Evolutionary conservation across 1,140 invertebrate genomes (phyloP).

Genomic region (Meloidogyne exigua): DNA sequence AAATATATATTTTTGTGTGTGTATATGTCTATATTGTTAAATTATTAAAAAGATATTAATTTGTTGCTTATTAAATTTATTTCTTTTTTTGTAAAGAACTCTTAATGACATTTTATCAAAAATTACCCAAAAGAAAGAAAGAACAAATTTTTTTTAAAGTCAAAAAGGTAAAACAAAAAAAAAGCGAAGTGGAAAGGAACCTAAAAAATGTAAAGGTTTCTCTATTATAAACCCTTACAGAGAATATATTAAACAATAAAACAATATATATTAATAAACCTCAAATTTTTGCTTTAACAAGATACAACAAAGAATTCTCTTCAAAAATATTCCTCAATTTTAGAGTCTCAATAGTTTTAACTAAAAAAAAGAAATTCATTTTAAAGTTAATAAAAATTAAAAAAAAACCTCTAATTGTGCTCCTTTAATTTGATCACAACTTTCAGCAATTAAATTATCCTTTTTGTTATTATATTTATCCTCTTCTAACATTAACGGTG

Average conservation of each 20-base stretch:
- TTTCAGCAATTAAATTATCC: conserved; percentile 9
- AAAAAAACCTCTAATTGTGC: conserved; percentile 29
- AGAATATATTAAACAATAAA: too few species aligned
- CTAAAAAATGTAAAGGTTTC: too few species aligned
- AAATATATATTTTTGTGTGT: too few species aligned
- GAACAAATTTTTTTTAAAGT: too few species aligned
- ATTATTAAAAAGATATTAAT: not conserved
- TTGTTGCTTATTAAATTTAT: not conserved
- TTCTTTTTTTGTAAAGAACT: not conserved
- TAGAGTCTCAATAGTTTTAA: conserved; percentile 11
- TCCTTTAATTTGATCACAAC: conserved; percentile 27
- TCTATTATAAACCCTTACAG: too few species aligned
- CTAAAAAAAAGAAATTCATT: conserved; percentile 9
- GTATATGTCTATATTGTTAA: not conserved
- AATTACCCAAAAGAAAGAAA: not conserved
- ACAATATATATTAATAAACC: too few species aligned
- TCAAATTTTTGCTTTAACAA: too few species aligned
- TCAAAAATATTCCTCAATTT: not conserved
- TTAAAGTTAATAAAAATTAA: not conserved
- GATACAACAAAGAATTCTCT: too few species aligned
- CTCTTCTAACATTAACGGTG: conserved; percentile 28
- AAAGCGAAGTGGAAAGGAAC: not conserved
- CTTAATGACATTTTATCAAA: too few species aligned
- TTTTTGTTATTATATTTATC: not conserved
- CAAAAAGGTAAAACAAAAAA: not conserved